Evolutionary conservation across 2,797 vertebrate genomes (phyloP), one percentile per base, ranked within the genome.

Genomic region (Tauraco hartlaubi): DNA sequence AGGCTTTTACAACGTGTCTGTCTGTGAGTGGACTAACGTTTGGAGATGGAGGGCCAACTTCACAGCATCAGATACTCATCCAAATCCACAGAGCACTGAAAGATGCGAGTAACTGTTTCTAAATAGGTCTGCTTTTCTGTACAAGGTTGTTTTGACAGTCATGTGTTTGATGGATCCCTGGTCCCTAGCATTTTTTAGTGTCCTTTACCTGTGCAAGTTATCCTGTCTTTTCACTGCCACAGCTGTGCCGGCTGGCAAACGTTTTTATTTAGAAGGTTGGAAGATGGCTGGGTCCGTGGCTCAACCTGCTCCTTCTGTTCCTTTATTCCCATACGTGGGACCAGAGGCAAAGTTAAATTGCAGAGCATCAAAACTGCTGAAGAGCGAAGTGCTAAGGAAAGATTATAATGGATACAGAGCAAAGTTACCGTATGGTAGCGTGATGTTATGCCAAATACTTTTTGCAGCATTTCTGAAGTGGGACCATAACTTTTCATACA

Each of bases 381-480:
- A 76, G 88, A 90, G 83, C 80, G 79, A 94, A 96, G 83, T 76
- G 83, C 51, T 89, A 76, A 92, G 92, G 77, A 81, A 94, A 91
- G 92, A 79, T 85, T 68, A 46, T 88, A 94, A 91, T 61, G 90
- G 94, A 80, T 82, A 79, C 21, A 69, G 81, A 90, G 78, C 69
- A 92, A 93, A 94, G 83, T 93, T 87, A 75, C 80, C 14, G 61
- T 89, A 90, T 86, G 88, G 83, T 76, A 54, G 49, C 94, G 82
- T 86, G 91, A 94, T 94, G 88, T 85, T 91, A 94, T 52, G 81
- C 85, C 59, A 96, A 78, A 29, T 79, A 85, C 92, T 96, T 96
- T 96, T 67, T 94, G 94, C 85, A 94, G 43, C 58, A 20, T 82
- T 43, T 96, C 79, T 92, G 35, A 64, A 90, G 48, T 52, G 92